Evolutionary conservation across 2,113 vertebrate genomes (phyloP).

Genomic region (Oryzias curvinotus): DNA sequence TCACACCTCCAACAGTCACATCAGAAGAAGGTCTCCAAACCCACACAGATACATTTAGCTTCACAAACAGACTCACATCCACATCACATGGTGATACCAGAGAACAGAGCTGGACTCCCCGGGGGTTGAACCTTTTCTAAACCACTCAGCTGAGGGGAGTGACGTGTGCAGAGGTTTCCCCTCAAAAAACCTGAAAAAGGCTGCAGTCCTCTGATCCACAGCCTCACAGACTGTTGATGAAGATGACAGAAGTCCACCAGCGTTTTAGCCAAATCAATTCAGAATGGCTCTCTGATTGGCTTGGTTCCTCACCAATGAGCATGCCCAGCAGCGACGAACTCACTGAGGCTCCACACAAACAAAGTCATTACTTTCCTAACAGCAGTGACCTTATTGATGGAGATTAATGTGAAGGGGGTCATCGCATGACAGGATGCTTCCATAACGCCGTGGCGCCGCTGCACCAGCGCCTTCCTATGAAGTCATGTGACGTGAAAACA

Average conservation of each 20-base stretch:
- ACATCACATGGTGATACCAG: no score
- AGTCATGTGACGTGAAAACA: no score
- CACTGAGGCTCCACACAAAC: conserved; percentile 4
- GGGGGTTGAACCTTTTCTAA: no score
- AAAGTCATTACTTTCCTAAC: conserved; percentile 22
- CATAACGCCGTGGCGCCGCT: no score
- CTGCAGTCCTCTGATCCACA: conserved; percentile 1
- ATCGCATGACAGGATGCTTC: not conserved
- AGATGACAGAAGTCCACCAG: conserved; percentile 30
- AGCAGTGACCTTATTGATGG: conserved; percentile 22
- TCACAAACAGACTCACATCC: no score
- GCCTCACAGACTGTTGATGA: conserved; percentile 5
- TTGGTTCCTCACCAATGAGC: not conserved
- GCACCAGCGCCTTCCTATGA: not conserved
- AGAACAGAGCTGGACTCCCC: no score
- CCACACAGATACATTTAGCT: no score
- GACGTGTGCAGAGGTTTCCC: no score
- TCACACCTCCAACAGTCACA: no score
- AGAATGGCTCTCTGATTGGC: conserved; percentile 7
- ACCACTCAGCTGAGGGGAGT: no score
- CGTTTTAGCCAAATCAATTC: conserved; percentile 31
- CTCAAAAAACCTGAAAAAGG: conserved; percentile 18
- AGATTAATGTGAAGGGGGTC: conserved; percentile 9
- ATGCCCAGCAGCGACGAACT: not conserved
- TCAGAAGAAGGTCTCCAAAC: no score